Percentiles rank a stretch among this genome's conserved stretches.
phyloP scores from a whole-genome alignment of 1,140 invertebrate species.

The Vollenhovia emeryi region DNA sequence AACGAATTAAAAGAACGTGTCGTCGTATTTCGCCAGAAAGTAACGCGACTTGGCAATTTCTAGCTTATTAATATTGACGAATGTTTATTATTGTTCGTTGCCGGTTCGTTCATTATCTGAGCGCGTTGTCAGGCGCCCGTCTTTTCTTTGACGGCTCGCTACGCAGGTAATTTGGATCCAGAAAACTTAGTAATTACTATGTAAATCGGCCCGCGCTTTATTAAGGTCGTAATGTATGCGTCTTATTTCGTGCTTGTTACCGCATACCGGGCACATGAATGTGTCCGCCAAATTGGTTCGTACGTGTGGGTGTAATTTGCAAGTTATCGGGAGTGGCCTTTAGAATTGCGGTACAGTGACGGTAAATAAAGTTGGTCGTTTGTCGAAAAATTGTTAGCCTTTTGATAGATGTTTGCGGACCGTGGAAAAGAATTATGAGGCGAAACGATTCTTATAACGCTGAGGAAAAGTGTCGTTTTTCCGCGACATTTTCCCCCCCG shows the following conservation, averaged over 20 bases:
- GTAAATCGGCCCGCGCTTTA: slow-evolving; percentile 68
- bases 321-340: slow-evolving; percentile 42
- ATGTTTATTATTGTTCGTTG: slow-evolving; percentile 39
- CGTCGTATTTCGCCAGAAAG: neutral
- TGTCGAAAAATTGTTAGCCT: neutral
- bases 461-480: neutral
- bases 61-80: slow-evolving; percentile 4
- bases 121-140: slow-evolving; percentile 60
- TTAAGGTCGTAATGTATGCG: slow-evolving; percentile 72
- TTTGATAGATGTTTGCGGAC: neutral
- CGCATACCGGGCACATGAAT: slow-evolving; percentile 13
- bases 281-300: slow-evolving; percentile 55
- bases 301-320: slow-evolving; percentile 55
- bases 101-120: slow-evolving; percentile 63
- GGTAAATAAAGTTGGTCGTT: slow-evolving; percentile 1
- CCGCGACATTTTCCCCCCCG: neutral
- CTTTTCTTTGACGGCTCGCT: slow-evolving; percentile 68
- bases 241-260: slow-evolving; percentile 70
- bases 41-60: neutral
- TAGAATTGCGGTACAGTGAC: neutral
- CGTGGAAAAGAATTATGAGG: neutral
- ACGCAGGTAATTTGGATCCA: slow-evolving; percentile 70
- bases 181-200: slow-evolving; percentile 74
- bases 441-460: neutral
- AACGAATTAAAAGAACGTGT: neutral